Conservation (phyloP, 2,113 vertebrate species). For the Salvelinus fontinalis region DNA sequence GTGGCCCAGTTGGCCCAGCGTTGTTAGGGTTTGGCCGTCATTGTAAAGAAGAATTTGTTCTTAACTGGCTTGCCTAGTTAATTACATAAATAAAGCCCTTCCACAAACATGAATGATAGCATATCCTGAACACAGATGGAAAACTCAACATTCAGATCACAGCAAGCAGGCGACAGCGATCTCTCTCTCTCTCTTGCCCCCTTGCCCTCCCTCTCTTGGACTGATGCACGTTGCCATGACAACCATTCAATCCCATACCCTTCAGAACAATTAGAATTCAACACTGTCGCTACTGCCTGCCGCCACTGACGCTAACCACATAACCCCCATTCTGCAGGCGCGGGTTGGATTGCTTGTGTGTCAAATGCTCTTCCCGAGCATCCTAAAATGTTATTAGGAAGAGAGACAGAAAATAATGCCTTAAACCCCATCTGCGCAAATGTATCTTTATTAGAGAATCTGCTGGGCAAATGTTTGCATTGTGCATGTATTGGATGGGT, state of each 20-base stretch:
- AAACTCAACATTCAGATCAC: slow-evolving; percentile 38
- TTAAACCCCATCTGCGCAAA: neutral
- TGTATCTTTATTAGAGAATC: slow-evolving; percentile 9
- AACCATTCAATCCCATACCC: slow-evolving; percentile 69
- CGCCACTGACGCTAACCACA: slow-evolving; percentile 58
- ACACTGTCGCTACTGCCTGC: slow-evolving; percentile 57
- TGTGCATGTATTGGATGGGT: slow-evolving; percentile 5
- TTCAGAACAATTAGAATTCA: slow-evolving; percentile 80
- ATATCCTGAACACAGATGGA: slow-evolving; percentile 14
- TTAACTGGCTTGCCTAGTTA: too few relatives aligned
- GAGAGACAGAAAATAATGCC: slow-evolving; percentile 13
- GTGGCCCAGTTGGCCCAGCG: too few relatives aligned
- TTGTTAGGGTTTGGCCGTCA: too few relatives aligned
- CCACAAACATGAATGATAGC: slow-evolving; percentile 3
- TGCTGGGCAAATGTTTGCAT: slow-evolving; percentile 13
- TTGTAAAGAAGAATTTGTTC: too few relatives aligned
- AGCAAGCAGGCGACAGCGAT: slow-evolving; percentile 24
- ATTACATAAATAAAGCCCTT: neutral
- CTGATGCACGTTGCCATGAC: slow-evolving; percentile 69
- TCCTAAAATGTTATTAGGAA: slow-evolving; percentile 5
- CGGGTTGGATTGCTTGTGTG: slow-evolving; percentile 25
- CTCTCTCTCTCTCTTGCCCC: neutral
- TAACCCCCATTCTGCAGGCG: slow-evolving; percentile 42
- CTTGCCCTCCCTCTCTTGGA: slow-evolving; percentile 4
- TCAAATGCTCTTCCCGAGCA: slow-evolving; percentile 14